Evolutionary conservation across 2,113 vertebrate genomes (phyloP), one percentile per base, ranked within the genome.

Genomic region (Kryptolebias marmoratus): DNA sequence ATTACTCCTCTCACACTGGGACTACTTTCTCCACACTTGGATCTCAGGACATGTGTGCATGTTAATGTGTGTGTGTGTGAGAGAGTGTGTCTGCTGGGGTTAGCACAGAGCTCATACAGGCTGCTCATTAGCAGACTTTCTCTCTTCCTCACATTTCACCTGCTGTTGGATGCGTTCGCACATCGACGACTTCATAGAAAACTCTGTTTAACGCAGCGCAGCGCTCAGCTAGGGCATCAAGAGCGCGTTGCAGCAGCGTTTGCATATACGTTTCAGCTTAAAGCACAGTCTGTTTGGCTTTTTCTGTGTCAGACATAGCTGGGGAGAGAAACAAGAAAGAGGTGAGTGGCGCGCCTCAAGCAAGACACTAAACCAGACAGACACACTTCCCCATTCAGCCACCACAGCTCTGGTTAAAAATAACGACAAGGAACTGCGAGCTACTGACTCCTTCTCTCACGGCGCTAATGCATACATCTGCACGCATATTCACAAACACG

Each of bases 1-100:
- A 96, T 95, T 94, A 94, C 93, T 92, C 83, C 45, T 84, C 84
- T 84, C 87, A 85, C 85, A 85, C 75, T 70, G 86, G 89, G 87
- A 88, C 83, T 84, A 63, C 84, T 85, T 84, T 89, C 83, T 72
- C 81, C 68, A 66, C 88, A 70, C 88, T 82, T 48, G 72, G 88
- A 87, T 91, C 88, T 64, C 55, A 73, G 81, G 84, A 82, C 76
- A 50, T 74, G 78, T 69, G 77, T 76, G 77, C n/a, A 18, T 68
- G 83, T 71, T 47, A 1, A 30, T 70, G 75, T 81, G 72, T 32
- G 75, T 2, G 57, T 53, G 56, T 49, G 36, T 42, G 32, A 44
- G 73, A 65, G 68, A n/a, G 82, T 79, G 80, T 82, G 75, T 83
- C 31, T 69, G 67, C 22, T 63, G 71, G 72, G 75, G 77, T 89